Percentiles rank a stretch among this genome's conserved stretches.
Evolutionary conservation across 2,113 vertebrate species (phyloP).

Genomic region (Sterna hirundo): DNA sequence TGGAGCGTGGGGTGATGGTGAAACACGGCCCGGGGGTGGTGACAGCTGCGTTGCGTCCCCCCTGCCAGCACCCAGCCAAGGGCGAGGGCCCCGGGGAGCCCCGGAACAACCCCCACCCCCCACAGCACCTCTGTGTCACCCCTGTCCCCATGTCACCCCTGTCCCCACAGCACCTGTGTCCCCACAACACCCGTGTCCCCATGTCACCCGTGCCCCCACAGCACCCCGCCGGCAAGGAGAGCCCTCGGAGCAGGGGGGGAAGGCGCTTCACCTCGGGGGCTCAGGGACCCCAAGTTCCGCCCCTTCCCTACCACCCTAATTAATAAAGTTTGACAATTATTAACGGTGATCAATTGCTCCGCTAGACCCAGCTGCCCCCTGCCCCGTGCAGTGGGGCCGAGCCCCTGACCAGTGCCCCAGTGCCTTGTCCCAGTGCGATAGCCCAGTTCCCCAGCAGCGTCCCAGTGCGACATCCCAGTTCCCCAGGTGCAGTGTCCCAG

Average conservation of each 20-base stretch:
- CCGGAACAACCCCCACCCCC: neutral
- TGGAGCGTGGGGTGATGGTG: accelerated
- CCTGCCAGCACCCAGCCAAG: neutral
- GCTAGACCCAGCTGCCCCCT: neutral
- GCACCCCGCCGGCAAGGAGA: neutral
- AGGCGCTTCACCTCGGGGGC: neutral
- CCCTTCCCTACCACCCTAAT: neutral
- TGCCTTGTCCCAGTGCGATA: neutral
- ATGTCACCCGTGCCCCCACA: neutral
- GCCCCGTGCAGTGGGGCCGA: neutral
- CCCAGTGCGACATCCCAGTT: neutral
- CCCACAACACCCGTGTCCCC: neutral
- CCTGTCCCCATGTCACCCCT: neutral
- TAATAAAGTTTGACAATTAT: neutral
- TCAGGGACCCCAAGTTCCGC: neutral
- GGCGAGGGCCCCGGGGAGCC: neutral
- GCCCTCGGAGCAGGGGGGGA: neutral
- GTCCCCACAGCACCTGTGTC: neutral
- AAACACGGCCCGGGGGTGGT: neutral
- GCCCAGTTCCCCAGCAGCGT: neutral
- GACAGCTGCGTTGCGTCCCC: neutral
- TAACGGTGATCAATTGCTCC: neutral
- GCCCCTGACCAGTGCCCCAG: accelerated
- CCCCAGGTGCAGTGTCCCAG: too few species aligned
- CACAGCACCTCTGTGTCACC: neutral